Evolutionary conservation across 2,797 vertebrate genomes (phyloP).

Genomic region (Buceros bicornis): DNA sequence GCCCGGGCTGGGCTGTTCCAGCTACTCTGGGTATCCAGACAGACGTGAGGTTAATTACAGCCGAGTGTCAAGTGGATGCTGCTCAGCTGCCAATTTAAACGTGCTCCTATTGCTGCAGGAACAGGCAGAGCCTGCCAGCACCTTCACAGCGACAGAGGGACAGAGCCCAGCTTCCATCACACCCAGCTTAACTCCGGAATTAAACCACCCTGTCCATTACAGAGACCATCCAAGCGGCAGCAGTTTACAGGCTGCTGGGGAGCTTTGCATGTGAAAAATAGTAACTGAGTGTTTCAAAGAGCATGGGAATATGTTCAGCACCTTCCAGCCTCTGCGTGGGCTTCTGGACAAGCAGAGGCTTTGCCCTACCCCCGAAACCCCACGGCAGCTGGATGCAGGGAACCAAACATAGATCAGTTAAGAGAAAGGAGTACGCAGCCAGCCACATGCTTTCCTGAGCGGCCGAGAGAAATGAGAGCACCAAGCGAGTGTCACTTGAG

Average conservation of each 20-base stretch:
- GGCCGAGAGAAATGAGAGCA: neutral
- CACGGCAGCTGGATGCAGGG: rapidly evolving
- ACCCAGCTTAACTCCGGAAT: rapidly evolving
- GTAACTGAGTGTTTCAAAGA: neutral
- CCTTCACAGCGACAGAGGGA: neutral
- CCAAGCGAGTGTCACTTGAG: neutral
- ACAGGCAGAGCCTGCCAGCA: neutral
- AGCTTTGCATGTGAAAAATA: neutral
- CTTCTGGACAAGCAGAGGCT: neutral
- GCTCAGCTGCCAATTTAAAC: neutral
- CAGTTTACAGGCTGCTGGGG: rapidly evolving
- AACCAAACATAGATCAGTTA: neutral
- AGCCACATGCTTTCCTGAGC: neutral
- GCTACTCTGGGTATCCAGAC: neutral
- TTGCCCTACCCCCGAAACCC: neutral
- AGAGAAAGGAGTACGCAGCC: neutral
- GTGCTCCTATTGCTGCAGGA: neutral
- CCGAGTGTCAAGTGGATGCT: neutral
- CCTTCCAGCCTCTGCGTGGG: neutral
- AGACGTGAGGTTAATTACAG: constrained; percentile 39
- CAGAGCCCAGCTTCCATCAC: neutral
- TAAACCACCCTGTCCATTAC: neutral
- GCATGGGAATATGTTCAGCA: neutral
- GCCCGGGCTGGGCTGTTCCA: neutral
- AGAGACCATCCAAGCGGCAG: neutral